A percentile compares a stretch with the other conserved stretches of the same genome.
Evolutionary conservation across 1,140 invertebrate genomes (phyloP).

Genomic region (Saxidomus purpurata): DNA sequence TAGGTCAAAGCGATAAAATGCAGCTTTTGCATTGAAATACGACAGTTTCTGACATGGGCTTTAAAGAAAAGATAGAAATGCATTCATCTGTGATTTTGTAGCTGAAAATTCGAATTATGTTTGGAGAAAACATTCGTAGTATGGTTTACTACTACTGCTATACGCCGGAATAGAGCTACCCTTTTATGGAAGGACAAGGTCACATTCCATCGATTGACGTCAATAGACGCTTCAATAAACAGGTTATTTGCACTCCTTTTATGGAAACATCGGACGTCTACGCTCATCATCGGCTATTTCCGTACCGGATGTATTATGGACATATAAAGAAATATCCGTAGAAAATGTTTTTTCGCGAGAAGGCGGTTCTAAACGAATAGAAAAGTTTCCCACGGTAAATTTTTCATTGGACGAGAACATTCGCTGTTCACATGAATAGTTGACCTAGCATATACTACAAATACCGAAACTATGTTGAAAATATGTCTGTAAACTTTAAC

Average conservation of each 20-base stretch:
- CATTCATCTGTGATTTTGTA: conserved; percentile 34
- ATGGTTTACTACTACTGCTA: conserved; percentile 75
- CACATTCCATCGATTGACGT: conserved; percentile 65
- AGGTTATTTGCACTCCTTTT: conserved; percentile 73
- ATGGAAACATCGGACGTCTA: conserved; percentile 73
- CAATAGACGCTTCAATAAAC: conserved; percentile 55
- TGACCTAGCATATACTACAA: conserved; percentile 21
- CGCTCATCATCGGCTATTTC: conserved; percentile 64
- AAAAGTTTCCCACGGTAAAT: conserved; percentile 18
- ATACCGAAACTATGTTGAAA: conserved; percentile 13
- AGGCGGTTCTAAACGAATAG: background rate
- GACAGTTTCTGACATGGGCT: conserved; percentile 35
- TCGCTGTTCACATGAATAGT: conserved; percentile 20
- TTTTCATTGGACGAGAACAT: conserved; percentile 28
- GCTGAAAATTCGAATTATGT: conserved; percentile 31
- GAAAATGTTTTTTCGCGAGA: conserved; percentile 32
- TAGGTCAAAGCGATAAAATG: conserved; percentile 74
- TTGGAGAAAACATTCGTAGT: conserved; percentile 67
- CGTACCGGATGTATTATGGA: conserved; percentile 71
- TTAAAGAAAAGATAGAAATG: conserved; percentile 9
- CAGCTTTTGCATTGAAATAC: conserved; percentile 14
- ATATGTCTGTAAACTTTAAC: background rate
- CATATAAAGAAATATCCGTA: conserved; percentile 77
- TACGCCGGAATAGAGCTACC: conserved; percentile 75
- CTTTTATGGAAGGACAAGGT: conserved; percentile 77